Conservation (phyloP, 2,797 vertebrate genomes). For the Sebastes ruberrimus region DNA sequence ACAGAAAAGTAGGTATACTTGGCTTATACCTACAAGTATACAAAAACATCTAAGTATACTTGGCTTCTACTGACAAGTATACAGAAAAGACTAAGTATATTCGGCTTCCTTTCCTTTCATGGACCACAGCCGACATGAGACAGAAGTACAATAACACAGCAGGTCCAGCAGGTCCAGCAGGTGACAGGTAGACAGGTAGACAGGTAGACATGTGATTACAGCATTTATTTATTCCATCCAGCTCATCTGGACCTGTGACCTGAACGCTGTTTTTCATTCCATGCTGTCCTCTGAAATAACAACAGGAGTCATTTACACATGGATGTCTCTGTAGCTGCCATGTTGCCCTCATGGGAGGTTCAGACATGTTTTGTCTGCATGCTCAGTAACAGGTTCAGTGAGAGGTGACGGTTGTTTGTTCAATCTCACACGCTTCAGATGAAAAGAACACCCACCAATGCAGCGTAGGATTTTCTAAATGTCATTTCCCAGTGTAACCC, state of each 20-base stretch:
- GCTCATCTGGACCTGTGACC: background rate
- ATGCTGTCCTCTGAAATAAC: background rate
- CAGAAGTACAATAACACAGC: no score
- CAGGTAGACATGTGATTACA: background rate
- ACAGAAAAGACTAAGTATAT: no score
- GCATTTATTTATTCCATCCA: background rate
- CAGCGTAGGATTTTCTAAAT: background rate
- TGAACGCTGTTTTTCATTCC: background rate
- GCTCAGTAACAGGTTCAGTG: background rate
- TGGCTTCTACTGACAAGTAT: no score
- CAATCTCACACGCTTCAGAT: background rate
- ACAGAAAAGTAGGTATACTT: no score
- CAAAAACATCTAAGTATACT: no score
- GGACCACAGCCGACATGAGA: no score
- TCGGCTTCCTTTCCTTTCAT: background rate
- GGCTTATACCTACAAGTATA: fast-evolving
- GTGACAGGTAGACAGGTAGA: background rate
- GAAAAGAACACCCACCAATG: background rate
- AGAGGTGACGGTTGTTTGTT: background rate
- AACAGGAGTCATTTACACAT: background rate
- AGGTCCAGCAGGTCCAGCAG: no score
- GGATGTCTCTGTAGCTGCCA: background rate
- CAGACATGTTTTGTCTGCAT: background rate
- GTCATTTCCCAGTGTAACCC: background rate
- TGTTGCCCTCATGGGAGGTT: background rate